Evolutionary conservation across 2,113 vertebrate genomes (phyloP), one percentile per base, ranked within the genome.

Genomic region (Pseudolaguvia tuberculata): DNA sequence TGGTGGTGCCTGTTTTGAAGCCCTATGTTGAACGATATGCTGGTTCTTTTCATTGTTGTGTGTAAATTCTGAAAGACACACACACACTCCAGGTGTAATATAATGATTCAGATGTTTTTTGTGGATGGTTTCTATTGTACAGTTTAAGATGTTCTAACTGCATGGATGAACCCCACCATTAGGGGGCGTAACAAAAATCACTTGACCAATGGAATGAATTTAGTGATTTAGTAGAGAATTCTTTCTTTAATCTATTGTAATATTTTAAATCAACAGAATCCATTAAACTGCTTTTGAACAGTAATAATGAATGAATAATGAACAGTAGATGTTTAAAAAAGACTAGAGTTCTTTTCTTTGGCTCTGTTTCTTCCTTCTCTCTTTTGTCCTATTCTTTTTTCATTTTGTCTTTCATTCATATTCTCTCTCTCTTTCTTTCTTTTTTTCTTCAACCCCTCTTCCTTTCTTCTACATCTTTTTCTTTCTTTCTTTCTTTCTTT

Each of bases 41-140:
- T 9, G 6, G 12, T 10, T 65, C 25, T 25, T 17, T 10, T 42
- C 39, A 10, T 58, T 52, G 45, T 58, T 42, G 42, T 45, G 17
- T 79, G 72, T 80, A 79, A 61, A 79, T 1, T 70, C 4, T 42
- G 4, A 8, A 8, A 42, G 83, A 83, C 51, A 53, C 80, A 53
- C 45, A 73, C 6, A 15, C 62, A 23, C 12, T 18, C 76, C 70
- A 82, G 78, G 80, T 72, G 76, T 75, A 86, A 86, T 85, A 84
- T 78, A 84, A 81, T 81, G 82, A 88, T 85, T 86, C 81, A 87
- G 83, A 87, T 84, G 84, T 89, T 86, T 3, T 1, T 52, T 18
- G 87, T 90, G 84, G 79, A 84, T 86, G 81, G 86, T 90, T 87
- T 92, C 86, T 89, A 89, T 89, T 91, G 87, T 91, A 90, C 86